Evolutionary conservation across 2,888 invertebrate genomes (phyloP).

Genomic region (Anorthoa munda): DNA sequence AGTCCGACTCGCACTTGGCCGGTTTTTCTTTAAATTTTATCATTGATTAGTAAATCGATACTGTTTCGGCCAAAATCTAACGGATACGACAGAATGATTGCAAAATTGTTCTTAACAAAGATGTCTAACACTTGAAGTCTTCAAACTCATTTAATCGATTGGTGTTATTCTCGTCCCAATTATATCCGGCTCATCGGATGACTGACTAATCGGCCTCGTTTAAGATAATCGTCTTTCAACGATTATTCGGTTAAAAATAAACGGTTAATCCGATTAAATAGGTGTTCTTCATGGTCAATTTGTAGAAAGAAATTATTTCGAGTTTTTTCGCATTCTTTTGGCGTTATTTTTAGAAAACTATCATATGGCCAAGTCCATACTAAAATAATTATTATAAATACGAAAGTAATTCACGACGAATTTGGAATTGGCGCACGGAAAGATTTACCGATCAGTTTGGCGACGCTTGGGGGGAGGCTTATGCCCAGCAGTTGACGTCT

Average conservation of each 20-base stretch:
- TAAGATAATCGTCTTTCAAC: slow-evolving; percentile 35
- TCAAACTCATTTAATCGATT: slow-evolving; percentile 39
- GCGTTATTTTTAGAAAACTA: not conserved
- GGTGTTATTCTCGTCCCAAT: slow-evolving; percentile 39
- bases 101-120: slow-evolving; percentile 10
- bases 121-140: slow-evolving; percentile 24
- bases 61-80: too few species aligned
- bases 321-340: slow-evolving; percentile 3
- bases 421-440: too few species aligned
- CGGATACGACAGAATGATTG: not conserved
- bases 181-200: slow-evolving; percentile 42
- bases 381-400: too few species aligned
- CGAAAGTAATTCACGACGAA: too few species aligned
- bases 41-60: too few species aligned
- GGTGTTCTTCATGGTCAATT: slow-evolving; percentile 33
- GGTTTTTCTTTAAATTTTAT: too few species aligned
- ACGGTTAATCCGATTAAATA: slow-evolving; percentile 29
- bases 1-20: too few species aligned
- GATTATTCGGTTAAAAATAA: slow-evolving; percentile 58
- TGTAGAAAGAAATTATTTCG: not conserved
- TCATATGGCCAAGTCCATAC: too few species aligned
- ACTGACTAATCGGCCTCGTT: slow-evolving; percentile 49
- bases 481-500: too few species aligned
- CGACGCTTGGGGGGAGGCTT: too few species aligned
- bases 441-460: too few species aligned